phyloP scores from a whole-genome alignment of 2,113 vertebrate species.

The Pipa parva region DNA sequence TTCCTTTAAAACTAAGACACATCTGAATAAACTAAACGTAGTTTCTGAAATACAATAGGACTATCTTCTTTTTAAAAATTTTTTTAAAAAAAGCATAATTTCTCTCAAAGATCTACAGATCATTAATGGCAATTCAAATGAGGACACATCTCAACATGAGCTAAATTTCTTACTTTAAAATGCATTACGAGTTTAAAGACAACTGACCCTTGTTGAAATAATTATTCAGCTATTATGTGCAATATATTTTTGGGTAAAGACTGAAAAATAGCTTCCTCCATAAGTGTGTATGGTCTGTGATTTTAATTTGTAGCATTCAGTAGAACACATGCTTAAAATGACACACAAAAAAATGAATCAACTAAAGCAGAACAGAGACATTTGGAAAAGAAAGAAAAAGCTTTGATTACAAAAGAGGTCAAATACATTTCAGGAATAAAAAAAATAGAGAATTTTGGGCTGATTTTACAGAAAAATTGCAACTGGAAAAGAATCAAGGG shows the following conservation, averaged over 20 bases:
- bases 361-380: background rate
- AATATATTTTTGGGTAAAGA: background rate
- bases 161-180: constrained; percentile 18
- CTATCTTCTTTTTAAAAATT: background rate
- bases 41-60: too few species aligned
- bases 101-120: background rate
- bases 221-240: constrained; percentile 20
- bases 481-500: constrained; percentile 6
- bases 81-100: too few species aligned
- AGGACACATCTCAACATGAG: constrained; percentile 9
- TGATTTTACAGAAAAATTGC: background rate
- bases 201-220: constrained; percentile 14
- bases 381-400: constrained; percentile 1
- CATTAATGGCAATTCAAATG: background rate
- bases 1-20: too few species aligned
- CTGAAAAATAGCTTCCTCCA: background rate
- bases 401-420: constrained; percentile 26
- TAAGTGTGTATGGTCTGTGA: background rate
- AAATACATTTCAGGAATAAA: background rate
- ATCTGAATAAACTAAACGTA: too few species aligned
- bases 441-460: background rate
- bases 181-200: constrained; percentile 13
- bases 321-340: background rate
- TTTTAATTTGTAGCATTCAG: background rate
- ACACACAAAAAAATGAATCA: background rate